Conservation (phyloP, 2,113 vertebrate species). For the Sturnus vulgaris region DNA sequence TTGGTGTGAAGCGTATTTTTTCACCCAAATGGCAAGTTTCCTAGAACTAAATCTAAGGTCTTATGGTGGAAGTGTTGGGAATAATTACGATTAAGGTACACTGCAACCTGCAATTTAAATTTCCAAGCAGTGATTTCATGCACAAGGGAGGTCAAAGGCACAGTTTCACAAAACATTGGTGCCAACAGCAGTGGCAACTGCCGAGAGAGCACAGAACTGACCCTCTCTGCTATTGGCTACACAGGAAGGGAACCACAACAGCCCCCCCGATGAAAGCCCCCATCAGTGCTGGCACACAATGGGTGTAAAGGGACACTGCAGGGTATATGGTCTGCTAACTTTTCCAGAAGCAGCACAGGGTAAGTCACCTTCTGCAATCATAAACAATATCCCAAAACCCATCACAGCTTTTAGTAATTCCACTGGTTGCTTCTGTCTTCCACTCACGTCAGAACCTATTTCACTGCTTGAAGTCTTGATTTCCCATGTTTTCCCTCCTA, state of each 20-base stretch:
- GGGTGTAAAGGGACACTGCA: fast-evolving
- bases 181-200: neutral
- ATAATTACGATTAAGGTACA: neutral
- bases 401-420: neutral
- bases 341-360: neutral
- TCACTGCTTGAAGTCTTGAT: neutral
- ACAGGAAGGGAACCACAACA: neutral
- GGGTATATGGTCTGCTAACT: no score
- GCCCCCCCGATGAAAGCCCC: neutral
- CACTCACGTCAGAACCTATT: neutral
- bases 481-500: neutral
- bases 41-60: neutral
- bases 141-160: neutral
- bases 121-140: neutral
- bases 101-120: neutral
- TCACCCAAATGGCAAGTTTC: neutral
- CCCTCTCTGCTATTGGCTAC: neutral
- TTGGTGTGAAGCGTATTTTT: neutral
- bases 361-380: neutral
- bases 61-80: neutral
- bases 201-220: neutral
- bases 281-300: neutral
- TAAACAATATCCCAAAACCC: neutral
- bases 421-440: neutral
- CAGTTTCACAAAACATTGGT: neutral